Evolutionary conservation across 2,888 invertebrate genomes (phyloP), one percentile per base, ranked within the genome.

Genomic region (Drosophila kokeensis): DNA sequence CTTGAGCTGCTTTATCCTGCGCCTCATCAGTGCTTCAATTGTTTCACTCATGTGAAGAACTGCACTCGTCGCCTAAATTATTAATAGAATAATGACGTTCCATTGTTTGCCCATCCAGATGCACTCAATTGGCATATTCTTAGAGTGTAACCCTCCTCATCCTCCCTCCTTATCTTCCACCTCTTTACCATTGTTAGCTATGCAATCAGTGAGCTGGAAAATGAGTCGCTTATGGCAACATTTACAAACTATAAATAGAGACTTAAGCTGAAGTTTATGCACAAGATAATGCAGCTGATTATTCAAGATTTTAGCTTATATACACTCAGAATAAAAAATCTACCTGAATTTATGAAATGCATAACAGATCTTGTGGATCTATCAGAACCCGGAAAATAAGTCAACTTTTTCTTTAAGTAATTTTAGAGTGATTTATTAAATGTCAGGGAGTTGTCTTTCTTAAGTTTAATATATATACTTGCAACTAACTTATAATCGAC

Each of bases 71-170:
- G 92, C 92, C 85, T 79, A 87, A 91, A 91, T 89, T 91, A 87
- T 90, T 92, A 92, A 92, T 92, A 86, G 85, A 90, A 92, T 92
- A 92, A 92, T 91, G 90, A 92, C 86, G 76, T 89, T 82, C 81
- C 77, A 92, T 92, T 92, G 92, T 92, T 87, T 91, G 78, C 79
- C 48, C 62, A 60, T 63, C 62, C 64, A 27, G 32, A 42, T 72
- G 76, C 69, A 78, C 60, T 69, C 72, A 68, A 67, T 81, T 76
- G 83, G 55, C 83, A 76, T 48, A 57, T 75, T 80, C 78, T 65
- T 64, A 58, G 50, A 11, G 34, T 49, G 45, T 15, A 24, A 8
- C 8, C 42, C 42, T 21, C 42, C 42, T 11, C 21, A 5, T 21
- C 11, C 52, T 29, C 52, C 50, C 15, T 30, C 45, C 58, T 36